These are phyloP conservation scores for Halocynthia aurantium DNA, from an alignment of 23 tunicate species.

Conservation along the genomic window DNA sequence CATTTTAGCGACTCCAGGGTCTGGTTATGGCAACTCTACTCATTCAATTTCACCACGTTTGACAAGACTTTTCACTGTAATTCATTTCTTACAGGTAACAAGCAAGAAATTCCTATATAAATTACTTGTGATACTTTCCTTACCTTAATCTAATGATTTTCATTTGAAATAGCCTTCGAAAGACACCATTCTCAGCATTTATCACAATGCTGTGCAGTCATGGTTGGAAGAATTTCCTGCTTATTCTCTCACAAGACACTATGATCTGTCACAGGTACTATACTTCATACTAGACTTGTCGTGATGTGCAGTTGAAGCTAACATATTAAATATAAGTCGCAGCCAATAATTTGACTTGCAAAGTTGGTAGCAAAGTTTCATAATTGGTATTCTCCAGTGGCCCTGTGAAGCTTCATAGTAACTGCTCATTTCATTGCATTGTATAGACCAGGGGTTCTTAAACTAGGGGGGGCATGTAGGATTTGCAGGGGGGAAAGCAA, in stretches of 20 bases:
- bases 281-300: neutral
- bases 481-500: no score
- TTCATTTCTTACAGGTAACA: slow-evolving; percentile 52
- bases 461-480: no score
- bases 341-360: neutral
- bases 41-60: slow-evolving; percentile 48
- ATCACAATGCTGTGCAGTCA: slow-evolving; percentile 68
- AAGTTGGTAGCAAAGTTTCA: neutral
- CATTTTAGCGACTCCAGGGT: slow-evolving; percentile 49
- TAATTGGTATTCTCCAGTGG: neutral
- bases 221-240: slow-evolving; percentile 95
- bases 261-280: slow-evolving; percentile 83
- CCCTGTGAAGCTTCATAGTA: neutral
- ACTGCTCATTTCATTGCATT: no score
- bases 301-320: neutral
- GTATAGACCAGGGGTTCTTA: no score
- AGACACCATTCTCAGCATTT: slow-evolving; percentile 70
- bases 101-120: neutral
- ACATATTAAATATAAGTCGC: neutral
- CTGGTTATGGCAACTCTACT: slow-evolving; percentile 33
- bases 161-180: slow-evolving; percentile 37
- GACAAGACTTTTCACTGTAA: slow-evolving; percentile 42
- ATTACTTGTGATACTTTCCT: neutral
- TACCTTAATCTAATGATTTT: neutral
- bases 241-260: slow-evolving; percentile 67